Evolutionary conservation across 2,888 invertebrate species (phyloP).

Genomic region (Baronia brevicornis): DNA sequence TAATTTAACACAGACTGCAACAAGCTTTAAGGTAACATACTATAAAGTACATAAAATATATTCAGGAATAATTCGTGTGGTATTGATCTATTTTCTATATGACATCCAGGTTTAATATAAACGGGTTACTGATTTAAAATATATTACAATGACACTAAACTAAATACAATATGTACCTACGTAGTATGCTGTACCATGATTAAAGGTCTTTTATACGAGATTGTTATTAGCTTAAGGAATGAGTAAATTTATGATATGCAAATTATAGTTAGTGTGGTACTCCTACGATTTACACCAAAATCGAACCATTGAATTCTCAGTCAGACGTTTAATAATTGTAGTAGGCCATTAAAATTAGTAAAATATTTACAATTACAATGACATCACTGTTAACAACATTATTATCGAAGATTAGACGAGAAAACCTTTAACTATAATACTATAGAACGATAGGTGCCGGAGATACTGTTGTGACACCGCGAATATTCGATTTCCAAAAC

Average conservation of each 20-base stretch:
- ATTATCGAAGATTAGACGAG: slow-evolving; percentile 67
- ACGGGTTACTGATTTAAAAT: slow-evolving; percentile 46
- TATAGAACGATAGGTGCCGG: slow-evolving; percentile 32
- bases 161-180: slow-evolving; percentile 2
- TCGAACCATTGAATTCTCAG: slow-evolving; percentile 56
- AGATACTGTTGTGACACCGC: slow-evolving; percentile 20
- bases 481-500: slow-evolving; percentile 6
- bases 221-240: slow-evolving; percentile 18
- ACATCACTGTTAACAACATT: no score
- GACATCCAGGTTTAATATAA: slow-evolving; percentile 40
- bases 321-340: slow-evolving; percentile 61
- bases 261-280: slow-evolving; percentile 27
- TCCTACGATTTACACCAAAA: slow-evolving; percentile 48
- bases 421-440: slow-evolving; percentile 63
- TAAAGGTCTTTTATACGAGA: slow-evolving; percentile 1
- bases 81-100: slow-evolving; percentile 15
- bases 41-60: no score
- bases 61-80: slow-evolving; percentile 11
- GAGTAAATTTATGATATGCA: slow-evolving; percentile 31
- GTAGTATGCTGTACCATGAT: not conserved
- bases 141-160: no score
- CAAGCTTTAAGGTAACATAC: slow-evolving; percentile 37
- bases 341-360: slow-evolving; percentile 68
- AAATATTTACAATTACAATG: slow-evolving; percentile 65
- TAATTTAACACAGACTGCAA: slow-evolving; percentile 44